Conservation (phyloP, 92 coral and sea anemone genomes). For the Hydrozoanthus gracilis region DNA sequence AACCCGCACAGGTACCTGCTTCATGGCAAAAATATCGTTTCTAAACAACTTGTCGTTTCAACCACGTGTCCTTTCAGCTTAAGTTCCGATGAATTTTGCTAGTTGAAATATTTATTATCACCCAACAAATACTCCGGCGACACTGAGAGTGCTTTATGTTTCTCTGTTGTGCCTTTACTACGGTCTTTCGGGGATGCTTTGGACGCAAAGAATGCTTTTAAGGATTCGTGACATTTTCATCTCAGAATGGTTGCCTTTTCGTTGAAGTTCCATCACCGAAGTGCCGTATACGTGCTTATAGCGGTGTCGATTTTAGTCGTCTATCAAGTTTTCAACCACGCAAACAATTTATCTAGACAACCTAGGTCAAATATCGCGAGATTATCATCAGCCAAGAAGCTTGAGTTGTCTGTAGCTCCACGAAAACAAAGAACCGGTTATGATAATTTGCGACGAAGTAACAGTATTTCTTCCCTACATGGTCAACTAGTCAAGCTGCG, state of each 20-base stretch:
- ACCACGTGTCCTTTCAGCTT: slow-evolving; percentile 36
- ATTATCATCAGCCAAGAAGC: slow-evolving; percentile 2
- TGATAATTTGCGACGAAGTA: slow-evolving; percentile 17
- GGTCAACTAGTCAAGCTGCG: slow-evolving; percentile 59
- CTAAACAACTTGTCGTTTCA: slow-evolving; percentile 5
- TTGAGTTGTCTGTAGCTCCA: background rate
- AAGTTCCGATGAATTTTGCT: background rate
- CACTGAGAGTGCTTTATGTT: background rate
- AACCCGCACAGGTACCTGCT: slow-evolving; percentile 30
- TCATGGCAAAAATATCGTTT: background rate
- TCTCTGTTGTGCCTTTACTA: background rate
- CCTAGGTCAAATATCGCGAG: slow-evolving; percentile 13
- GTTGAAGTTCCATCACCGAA: slow-evolving; percentile 73
- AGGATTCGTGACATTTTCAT: background rate
- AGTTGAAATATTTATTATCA: slow-evolving; percentile 43
- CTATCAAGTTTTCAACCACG: slow-evolving; percentile 68
- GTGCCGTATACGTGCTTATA: slow-evolving; percentile 58
- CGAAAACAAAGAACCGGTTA: background rate
- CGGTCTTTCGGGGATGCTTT: background rate
- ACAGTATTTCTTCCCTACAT: slow-evolving; percentile 32
- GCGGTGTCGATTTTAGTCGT: slow-evolving; percentile 50
- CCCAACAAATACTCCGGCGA: background rate
- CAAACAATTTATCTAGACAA: slow-evolving; percentile 28
- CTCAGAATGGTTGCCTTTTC: slow-evolving; percentile 73
- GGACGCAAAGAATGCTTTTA: slow-evolving; percentile 13